Evolutionary conservation across 2,113 vertebrate genomes (phyloP).

Genomic region (Coptodon rendalli): DNA sequence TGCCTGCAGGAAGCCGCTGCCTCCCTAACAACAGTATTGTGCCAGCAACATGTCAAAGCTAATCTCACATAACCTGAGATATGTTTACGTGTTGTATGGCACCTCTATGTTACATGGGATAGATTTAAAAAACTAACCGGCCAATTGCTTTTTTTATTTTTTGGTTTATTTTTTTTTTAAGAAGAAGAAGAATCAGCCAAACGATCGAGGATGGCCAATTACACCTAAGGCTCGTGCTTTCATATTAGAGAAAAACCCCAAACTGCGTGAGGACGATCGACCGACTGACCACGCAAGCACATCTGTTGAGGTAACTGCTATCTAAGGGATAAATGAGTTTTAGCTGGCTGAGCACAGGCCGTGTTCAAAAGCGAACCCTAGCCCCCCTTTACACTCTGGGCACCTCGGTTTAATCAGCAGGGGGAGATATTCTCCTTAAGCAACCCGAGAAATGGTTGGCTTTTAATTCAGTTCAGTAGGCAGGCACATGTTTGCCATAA

Average conservation of each 20-base stretch:
- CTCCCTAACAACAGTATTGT: neutral
- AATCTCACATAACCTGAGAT: neutral
- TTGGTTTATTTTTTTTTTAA: neutral
- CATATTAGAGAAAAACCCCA: neutral
- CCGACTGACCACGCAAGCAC: conserved; percentile 63
- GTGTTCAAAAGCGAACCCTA: neutral
- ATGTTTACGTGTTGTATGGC: neutral
- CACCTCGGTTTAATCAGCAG: neutral
- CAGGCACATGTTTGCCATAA: conserved; percentile 31
- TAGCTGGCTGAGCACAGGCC: conserved; percentile 49
- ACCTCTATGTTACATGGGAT: neutral
- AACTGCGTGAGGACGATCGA: neutral
- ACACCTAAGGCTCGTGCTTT: neutral
- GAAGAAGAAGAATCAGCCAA: neutral
- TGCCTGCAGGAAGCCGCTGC: conserved; percentile 8
- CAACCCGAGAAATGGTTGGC: neutral
- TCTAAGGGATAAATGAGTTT: conserved; percentile 77
- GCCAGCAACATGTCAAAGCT: neutral
- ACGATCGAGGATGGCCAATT: neutral
- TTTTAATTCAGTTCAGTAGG: conserved; percentile 41
- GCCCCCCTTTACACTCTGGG: neutral
- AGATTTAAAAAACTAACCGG: neutral
- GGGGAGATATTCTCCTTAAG: neutral
- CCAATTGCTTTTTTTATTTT: neutral
- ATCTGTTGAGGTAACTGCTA: conserved; percentile 89